Conservation (phyloP, 1,140 invertebrate species). For the Rhyacophila brunnea region DNA sequence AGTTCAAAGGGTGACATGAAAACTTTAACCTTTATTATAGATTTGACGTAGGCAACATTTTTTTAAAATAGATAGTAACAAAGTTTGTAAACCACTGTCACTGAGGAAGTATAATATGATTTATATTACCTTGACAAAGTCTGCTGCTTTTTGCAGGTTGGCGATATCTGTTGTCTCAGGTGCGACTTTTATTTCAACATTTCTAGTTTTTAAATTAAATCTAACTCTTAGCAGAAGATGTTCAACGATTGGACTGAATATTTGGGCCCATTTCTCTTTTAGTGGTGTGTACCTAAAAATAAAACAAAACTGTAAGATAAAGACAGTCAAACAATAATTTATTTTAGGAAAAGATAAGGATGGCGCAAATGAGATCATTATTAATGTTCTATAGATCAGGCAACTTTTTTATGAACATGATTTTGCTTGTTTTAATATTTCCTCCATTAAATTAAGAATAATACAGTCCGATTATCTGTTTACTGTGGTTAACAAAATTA, state of each 20-base stretch:
- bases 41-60: too few species aligned
- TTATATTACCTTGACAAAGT: conserved; percentile 89
- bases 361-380: too few species aligned
- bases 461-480: too few species aligned
- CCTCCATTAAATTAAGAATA: too few species aligned
- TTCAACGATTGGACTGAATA: conserved; percentile 94
- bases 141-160: conserved; percentile 94
- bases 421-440: too few species aligned
- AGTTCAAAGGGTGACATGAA: too few species aligned
- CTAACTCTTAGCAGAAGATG: conserved; percentile 91
- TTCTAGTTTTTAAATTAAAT: conserved; percentile 89
- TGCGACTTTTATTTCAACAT: conserved; percentile 81
- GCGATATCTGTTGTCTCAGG: conserved; percentile 83
- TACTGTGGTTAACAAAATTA: too few species aligned
- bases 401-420: background rate
- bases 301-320: conserved; percentile 65
- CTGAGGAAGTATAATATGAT: too few species aligned
- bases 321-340: conserved; percentile 35
- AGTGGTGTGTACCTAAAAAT: conserved; percentile 84
- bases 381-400: background rate
- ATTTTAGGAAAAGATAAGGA: too few species aligned
- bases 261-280: conserved; percentile 96
- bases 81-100: too few species aligned
- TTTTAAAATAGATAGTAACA: too few species aligned
- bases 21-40: too few species aligned